phyloP scores from a whole-genome alignment of 2,888 invertebrate genomes.

The Brenthis daphne region DNA sequence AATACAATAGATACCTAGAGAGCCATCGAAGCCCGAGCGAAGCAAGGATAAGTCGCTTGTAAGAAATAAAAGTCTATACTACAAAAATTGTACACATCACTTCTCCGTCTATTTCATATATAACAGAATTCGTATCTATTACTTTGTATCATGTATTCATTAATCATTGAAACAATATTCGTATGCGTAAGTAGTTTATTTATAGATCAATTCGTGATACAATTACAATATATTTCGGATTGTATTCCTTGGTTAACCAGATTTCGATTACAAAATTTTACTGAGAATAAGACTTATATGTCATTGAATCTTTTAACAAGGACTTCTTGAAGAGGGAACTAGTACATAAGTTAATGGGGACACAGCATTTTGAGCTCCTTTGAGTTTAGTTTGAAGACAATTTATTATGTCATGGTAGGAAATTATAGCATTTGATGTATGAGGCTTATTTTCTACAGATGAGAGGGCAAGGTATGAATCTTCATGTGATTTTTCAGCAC shows the following conservation, averaged over 20 bases:
- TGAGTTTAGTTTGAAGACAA: conserved; percentile 61
- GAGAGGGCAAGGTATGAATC: conserved; percentile 26
- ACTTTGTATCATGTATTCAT: too few species aligned
- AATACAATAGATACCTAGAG: too few species aligned
- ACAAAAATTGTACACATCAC: too few species aligned
- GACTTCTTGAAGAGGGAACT: conserved; percentile 53
- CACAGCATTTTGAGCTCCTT: conserved; percentile 41
- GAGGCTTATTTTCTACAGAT: conserved; percentile 8
- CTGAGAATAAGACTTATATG: conserved; percentile 12
- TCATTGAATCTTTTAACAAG: conserved; percentile 22
- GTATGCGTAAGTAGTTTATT: conserved; percentile 24
- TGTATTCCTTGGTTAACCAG: conserved; percentile 29
- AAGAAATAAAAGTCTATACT: too few species aligned
- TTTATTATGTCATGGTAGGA: conserved; percentile 62
- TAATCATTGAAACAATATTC: conserved; percentile 23
- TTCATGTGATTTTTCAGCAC: conserved; percentile 34
- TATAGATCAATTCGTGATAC: conserved; percentile 24
- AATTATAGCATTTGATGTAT: conserved; percentile 42
- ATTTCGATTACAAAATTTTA: conserved; percentile 26
- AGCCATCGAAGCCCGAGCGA: too few species aligned
- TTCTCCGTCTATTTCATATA: too few species aligned
- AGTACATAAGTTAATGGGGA: conserved; percentile 70
- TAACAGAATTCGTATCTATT: too few species aligned
- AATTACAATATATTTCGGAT: conserved; percentile 28
- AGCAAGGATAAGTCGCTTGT: too few species aligned